Evolutionary conservation across 2,113 vertebrate genomes (phyloP).

Genomic region (Carettochelys insculpta): DNA sequence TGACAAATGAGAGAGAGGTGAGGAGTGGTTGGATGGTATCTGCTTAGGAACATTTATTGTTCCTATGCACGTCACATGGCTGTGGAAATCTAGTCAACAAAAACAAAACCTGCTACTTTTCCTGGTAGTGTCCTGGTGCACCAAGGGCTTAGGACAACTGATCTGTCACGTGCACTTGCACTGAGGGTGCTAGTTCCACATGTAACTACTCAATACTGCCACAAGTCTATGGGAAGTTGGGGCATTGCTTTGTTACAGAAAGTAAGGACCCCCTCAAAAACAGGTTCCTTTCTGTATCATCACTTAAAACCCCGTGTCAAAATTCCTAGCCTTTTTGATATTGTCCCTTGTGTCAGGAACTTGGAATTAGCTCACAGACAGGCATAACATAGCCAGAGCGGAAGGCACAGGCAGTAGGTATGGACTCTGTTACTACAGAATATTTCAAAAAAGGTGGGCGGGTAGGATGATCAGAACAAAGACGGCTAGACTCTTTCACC

Average conservation of each 20-base stretch:
- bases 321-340: neutral
- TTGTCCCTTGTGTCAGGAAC: neutral
- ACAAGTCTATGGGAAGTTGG: neutral
- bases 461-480: too few species aligned
- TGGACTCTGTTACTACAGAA: neutral
- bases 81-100: neutral
- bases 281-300: neutral
- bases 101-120: neutral
- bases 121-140: accelerated
- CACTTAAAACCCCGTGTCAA: neutral
- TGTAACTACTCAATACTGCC: neutral
- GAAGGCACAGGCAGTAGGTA: neutral
- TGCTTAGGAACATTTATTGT: neutral
- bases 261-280: neutral
- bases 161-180: neutral
- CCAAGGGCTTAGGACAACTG: neutral
- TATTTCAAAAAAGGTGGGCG: neutral
- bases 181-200: neutral
- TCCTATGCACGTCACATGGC: neutral
- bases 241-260: neutral
- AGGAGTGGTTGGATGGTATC: neutral
- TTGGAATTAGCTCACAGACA: neutral
- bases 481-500: accelerated
- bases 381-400: neutral
- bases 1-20: neutral